Evolutionary conservation across 64 coral and sea anemone genomes (phyloP).

Genomic region (Pachyseris speciosa): DNA sequence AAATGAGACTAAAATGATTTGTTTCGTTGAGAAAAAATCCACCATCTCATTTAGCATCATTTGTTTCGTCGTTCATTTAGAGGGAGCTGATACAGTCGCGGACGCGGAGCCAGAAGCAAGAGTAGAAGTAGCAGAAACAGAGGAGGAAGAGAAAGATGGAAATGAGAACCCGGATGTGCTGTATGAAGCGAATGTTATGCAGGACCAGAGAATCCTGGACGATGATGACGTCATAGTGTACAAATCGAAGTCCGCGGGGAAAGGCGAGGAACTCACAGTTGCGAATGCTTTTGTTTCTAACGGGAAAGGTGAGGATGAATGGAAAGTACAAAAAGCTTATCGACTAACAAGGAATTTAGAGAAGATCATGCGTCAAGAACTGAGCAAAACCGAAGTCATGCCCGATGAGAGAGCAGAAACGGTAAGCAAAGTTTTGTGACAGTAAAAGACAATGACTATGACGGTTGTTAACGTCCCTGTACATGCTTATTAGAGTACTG

Average conservation of each 20-base stretch:
- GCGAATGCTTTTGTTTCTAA: background rate
- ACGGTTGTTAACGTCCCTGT: background rate
- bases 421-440: background rate
- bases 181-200: constrained; percentile 49
- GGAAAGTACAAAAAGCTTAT: constrained; percentile 33
- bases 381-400: constrained; percentile 74
- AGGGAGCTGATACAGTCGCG: background rate
- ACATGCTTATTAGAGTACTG: background rate
- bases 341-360: background rate
- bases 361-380: constrained; percentile 21
- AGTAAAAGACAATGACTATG: background rate
- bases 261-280: background rate
- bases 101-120: background rate
- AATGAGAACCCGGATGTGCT: too few relatives aligned
- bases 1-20: too few relatives aligned
- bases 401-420: constrained; percentile 24
- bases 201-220: constrained; percentile 61
- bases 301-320: too few relatives aligned
- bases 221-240: constrained; percentile 38
- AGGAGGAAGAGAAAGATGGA: too few relatives aligned
- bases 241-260: background rate
- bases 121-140: background rate
- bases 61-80: background rate
- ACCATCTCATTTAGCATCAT: too few relatives aligned
- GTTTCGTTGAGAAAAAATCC: too few relatives aligned